Conservation (phyloP, 2,113 vertebrate species). For the Balaeniceps rex region DNA sequence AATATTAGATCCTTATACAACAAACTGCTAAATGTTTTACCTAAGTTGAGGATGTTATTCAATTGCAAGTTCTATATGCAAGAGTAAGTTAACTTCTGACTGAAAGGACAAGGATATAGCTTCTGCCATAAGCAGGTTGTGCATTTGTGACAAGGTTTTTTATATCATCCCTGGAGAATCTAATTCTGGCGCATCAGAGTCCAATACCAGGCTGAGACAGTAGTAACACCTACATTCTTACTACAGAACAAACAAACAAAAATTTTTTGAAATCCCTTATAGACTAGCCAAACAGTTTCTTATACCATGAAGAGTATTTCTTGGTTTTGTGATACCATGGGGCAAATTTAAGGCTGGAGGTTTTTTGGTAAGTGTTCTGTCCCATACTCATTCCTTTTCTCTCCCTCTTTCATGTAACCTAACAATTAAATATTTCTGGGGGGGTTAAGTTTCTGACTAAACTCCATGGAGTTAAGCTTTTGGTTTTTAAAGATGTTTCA, state of each 20-base stretch:
- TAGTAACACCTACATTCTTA: neutral
- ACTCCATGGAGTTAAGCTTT: neutral
- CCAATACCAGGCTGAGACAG: neutral
- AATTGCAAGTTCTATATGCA: neutral
- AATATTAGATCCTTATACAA: neutral
- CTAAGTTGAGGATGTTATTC: neutral
- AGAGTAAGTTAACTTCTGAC: neutral
- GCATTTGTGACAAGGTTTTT: neutral
- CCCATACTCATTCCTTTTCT: neutral
- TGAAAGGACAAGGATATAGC: neutral
- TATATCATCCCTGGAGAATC: neutral
- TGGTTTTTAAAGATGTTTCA: neutral
- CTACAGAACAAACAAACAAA: neutral
- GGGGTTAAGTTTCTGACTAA: neutral
- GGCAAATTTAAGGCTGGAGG: neutral
- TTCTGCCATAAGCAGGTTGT: neutral
- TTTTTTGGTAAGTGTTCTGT: neutral
- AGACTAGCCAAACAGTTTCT: neutral
- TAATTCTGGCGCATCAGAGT: neutral
- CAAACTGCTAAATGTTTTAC: neutral
- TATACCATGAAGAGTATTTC: neutral
- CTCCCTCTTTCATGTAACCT: neutral
- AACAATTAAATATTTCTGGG: neutral
- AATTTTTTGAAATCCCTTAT: neutral
- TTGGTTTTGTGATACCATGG: neutral